Evolutionary conservation across 2,113 vertebrate genomes (phyloP).

Genomic region (Rana temporaria): DNA sequence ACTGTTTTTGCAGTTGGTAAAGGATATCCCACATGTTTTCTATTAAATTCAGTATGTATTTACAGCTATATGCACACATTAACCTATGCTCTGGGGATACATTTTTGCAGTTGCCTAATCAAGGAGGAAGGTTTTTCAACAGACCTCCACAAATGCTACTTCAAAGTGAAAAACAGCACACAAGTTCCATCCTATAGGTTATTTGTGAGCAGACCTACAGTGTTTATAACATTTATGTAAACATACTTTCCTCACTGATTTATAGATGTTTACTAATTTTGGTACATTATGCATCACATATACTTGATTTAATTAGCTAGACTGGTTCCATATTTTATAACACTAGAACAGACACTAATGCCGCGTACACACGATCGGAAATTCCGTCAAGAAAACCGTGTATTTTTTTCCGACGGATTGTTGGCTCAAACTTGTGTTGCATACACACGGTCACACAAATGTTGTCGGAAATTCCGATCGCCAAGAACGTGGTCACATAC

Average conservation of each 20-base stretch:
- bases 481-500: no score
- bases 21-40: conserved; percentile 1
- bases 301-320: conserved; percentile 12
- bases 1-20: background rate
- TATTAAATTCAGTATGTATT: conserved; percentile 4
- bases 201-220: background rate
- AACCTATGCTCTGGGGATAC: background rate
- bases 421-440: no score
- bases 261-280: conserved; percentile 34
- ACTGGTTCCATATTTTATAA: conserved; percentile 21
- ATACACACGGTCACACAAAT: no score
- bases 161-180: conserved; percentile 18
- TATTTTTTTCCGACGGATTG: no score
- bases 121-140: background rate
- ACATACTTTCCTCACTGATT: conserved; percentile 28
- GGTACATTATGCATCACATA: background rate
- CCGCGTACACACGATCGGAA: no score
- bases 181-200: background rate
- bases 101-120: conserved; percentile 11
- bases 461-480: no score
- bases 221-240: background rate
- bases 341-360: background rate
- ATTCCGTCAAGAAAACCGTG: no score
- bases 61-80: conserved; percentile 4
- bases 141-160: background rate